These are phyloP conservation scores for Oryctes rhinoceros DNA, from an alignment of 1,140 invertebrate species.

Conservation along the genomic window DNA sequence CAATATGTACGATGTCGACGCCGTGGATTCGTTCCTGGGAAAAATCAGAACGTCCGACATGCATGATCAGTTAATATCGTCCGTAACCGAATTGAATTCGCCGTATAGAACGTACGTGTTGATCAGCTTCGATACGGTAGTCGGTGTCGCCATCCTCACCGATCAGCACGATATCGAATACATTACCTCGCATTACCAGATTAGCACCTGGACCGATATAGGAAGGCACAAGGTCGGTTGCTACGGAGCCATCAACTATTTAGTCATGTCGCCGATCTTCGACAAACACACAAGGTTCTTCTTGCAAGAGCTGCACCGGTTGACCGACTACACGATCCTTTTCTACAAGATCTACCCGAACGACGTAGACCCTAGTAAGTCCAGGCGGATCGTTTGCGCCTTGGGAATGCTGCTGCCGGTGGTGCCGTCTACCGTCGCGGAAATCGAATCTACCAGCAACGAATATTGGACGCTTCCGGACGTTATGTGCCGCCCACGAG, in stretches of 20 bases:
- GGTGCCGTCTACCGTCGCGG: slow-evolving; percentile 54
- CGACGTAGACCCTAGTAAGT: slow-evolving; percentile 44
- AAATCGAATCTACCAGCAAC: slow-evolving; percentile 50
- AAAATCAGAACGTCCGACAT: background rate
- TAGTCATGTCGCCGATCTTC: slow-evolving; percentile 54
- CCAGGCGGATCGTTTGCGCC: slow-evolving; percentile 41
- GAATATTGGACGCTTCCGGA: slow-evolving; percentile 40
- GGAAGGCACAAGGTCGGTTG: slow-evolving; percentile 40
- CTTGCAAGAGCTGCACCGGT: slow-evolving; percentile 64
- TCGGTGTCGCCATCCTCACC: slow-evolving; percentile 46
- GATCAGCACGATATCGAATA: slow-evolving; percentile 52
- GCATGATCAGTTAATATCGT: background rate
- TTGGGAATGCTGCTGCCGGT: slow-evolving; percentile 59
- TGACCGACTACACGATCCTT: slow-evolving; percentile 59
- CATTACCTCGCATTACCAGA: slow-evolving; percentile 50
- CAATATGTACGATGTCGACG: background rate
- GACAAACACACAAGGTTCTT: slow-evolving; percentile 47
- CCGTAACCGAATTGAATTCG: background rate
- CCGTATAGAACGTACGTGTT: slow-evolving; percentile 12
- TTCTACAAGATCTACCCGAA: slow-evolving; percentile 64
- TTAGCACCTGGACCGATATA: slow-evolving; percentile 46
- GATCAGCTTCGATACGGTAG: background rate
- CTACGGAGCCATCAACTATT: slow-evolving; percentile 50
- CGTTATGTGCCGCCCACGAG: slow-evolving; percentile 43
- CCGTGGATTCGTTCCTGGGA: background rate